phyloP scores from a whole-genome alignment of 2,888 invertebrate species.

The Teinopalpus imperialis region DNA sequence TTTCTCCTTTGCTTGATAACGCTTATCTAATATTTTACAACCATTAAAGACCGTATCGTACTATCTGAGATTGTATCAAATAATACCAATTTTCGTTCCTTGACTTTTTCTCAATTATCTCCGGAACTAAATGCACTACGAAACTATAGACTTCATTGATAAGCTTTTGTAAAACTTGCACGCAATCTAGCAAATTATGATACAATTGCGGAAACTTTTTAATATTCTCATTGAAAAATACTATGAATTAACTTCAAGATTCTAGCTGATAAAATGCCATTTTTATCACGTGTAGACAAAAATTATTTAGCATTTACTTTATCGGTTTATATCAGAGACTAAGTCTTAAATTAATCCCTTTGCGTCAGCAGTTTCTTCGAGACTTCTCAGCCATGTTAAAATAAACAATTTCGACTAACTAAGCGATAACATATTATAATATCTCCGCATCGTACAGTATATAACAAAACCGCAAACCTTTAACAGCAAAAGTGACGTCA shows the following conservation, averaged over 20 bases:
- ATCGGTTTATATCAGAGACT: no score
- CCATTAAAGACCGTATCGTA: neutral
- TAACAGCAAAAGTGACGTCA: conserved; percentile 1
- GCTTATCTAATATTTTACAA: neutral
- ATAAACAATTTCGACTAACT: neutral
- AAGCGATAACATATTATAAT: conserved; percentile 27
- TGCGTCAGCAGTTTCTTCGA: neutral
- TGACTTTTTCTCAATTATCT: conserved; percentile 37
- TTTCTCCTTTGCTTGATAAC: no score
- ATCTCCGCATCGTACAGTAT: conserved; percentile 2
- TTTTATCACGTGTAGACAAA: no score
- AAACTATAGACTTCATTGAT: neutral
- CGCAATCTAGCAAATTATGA: neutral
- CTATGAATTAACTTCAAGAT: no score
- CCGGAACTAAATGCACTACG: conserved; percentile 21
- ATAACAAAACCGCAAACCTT: neutral
- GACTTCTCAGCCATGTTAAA: conserved; percentile 1
- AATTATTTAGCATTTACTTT: no score
- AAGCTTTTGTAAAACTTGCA: conserved; percentile 3
- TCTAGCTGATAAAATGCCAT: no score
- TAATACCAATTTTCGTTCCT: conserved; percentile 60
- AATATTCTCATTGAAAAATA: no score
- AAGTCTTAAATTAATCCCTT: conserved; percentile 10
- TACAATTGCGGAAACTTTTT: no score
- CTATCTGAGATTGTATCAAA: conserved; percentile 32